Percentiles rank a stretch among this genome's conserved stretches.
Evolutionary conservation across 1,140 invertebrate genomes (phyloP).

Genomic region (Dolichoris vasculosae): DNA sequence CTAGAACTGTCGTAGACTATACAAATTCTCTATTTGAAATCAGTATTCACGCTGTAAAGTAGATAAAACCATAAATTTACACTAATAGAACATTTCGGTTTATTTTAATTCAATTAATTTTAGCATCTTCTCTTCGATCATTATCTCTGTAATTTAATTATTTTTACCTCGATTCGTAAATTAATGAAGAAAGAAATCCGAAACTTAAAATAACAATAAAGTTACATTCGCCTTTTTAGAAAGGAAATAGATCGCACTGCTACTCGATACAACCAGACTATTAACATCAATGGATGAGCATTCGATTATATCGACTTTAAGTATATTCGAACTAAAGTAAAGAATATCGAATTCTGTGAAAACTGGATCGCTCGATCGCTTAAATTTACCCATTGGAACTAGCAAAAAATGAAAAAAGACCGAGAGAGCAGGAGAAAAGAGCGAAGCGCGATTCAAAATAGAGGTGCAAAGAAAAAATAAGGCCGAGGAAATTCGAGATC

Average conservation of each 20-base stretch:
- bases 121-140: neutral
- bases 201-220: slow-evolving; percentile 3
- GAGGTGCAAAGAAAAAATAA: neutral
- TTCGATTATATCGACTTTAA: neutral
- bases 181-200: slow-evolving; percentile 26
- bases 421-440: neutral
- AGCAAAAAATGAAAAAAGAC: neutral
- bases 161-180: slow-evolving; percentile 3
- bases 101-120: slow-evolving; percentile 14
- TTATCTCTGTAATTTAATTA: neutral
- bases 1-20: too few relatives aligned
- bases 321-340: neutral
- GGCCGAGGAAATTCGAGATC: neutral
- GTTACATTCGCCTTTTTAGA: neutral
- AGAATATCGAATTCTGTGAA: neutral
- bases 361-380: neutral
- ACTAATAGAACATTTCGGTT: neutral
- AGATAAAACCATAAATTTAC: neutral
- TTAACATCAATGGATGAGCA: neutral
- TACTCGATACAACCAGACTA: neutral
- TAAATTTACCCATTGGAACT: neutral
- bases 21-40: neutral
- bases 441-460: neutral
- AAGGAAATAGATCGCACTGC: neutral
- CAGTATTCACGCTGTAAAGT: neutral